Evolutionary conservation across 2,888 invertebrate genomes (phyloP), one percentile per base, ranked within the genome.

Genomic region (Ormyrus labotus): DNA sequence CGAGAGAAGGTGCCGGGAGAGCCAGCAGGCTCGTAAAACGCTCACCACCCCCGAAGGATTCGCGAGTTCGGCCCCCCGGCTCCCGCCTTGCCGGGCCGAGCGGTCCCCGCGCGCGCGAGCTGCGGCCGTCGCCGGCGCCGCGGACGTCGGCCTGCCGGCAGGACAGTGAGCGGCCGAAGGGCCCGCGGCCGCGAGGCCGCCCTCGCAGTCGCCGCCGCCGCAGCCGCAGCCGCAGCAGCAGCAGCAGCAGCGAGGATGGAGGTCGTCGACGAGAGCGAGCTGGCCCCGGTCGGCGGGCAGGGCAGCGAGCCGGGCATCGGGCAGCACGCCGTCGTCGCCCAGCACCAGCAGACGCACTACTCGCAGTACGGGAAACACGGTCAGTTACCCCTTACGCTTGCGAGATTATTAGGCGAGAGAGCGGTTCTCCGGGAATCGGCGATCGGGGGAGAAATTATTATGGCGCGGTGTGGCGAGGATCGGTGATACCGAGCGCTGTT

Each of bases 301-400:
- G 19, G 1, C 19, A 19, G 19, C 19, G n/a, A 6, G 61, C n/a
- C 51, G 51, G 51, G 8, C 47, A 45, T 13, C 53, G 9, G 55
- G 13, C 70, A 76, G 58, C 78, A 76, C 19, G 58, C 60, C 19
- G 19, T 19, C 19, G 19, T 19, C 19, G 3, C 34, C 53, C 63
- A 85, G 75, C 87, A 86, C 80, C 87, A 87, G 77, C 86, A 86
- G 83, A 81, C 83, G 13, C 85, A 86, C 80, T 86, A 86, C 82
- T 78, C 85, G 58, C 82, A 83, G 75, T 86, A 86, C 83, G 84
- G 82, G 80, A 86, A 87, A 67, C 87, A 87, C 83, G 87, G 87
- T 86, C 83, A 84, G 84, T 64, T 34, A 58, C 55, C 1, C 19
- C 2, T 13, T 11, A 10, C 6, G 19, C 19, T 19, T 60, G n/a